A percentile compares a stretch with the other conserved stretches of the same genome.
phyloP scores from a whole-genome alignment of 2,113 vertebrate genomes.

The Pimephales promelas region DNA sequence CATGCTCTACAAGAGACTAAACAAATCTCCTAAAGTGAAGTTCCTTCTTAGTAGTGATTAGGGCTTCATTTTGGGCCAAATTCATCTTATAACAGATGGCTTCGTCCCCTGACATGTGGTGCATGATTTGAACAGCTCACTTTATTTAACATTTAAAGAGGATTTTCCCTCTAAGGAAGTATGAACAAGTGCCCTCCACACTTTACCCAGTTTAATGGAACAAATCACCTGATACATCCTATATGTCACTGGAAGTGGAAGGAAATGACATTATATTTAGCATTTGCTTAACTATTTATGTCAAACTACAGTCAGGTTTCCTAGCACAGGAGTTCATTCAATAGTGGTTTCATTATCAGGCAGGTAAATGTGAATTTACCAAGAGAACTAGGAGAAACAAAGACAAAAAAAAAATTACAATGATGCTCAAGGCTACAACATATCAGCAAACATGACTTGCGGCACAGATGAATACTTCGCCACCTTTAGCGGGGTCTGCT shows the following conservation, averaged over 20 bases:
- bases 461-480: constrained; percentile 1
- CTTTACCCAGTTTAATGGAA: constrained; percentile 22
- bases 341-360: background rate
- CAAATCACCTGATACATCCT: constrained; percentile 1
- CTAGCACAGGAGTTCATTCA: background rate
- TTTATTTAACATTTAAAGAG: constrained; percentile 12
- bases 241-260: background rate
- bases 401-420: constrained; percentile 5
- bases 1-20: constrained; percentile 18
- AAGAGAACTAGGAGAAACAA: background rate
- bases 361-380: background rate
- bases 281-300: constrained; percentile 20
- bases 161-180: constrained; percentile 29
- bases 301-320: background rate
- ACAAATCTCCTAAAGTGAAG: constrained; percentile 16
- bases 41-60: constrained; percentile 24
- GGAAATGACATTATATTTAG: background rate
- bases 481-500: background rate
- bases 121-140: background rate
- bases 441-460: background rate
- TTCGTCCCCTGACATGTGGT: background rate
- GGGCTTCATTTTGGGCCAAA: constrained; percentile 4
- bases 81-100: constrained; percentile 20
- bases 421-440: background rate
- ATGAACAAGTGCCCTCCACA: constrained; percentile 25